phyloP scores from a whole-genome alignment of 2,113 vertebrate genomes.

The Cheilinus undulatus region DNA sequence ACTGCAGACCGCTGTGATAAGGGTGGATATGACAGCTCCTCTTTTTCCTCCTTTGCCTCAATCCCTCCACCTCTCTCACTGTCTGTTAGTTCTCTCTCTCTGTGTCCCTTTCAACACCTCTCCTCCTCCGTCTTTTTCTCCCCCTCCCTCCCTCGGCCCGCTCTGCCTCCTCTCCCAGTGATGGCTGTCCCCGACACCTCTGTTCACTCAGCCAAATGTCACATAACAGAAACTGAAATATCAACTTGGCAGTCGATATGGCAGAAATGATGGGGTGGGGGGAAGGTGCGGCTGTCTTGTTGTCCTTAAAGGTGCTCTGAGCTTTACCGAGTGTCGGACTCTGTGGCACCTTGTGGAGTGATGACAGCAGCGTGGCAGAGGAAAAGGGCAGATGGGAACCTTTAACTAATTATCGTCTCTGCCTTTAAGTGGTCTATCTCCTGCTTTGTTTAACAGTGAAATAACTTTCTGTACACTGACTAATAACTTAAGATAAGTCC shows the following conservation, averaged over 20 bases:
- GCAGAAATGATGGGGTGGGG: conserved; percentile 64
- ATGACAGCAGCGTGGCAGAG: conserved; percentile 61
- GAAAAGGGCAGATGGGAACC: conserved; percentile 11
- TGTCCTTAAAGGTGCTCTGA: conserved; percentile 68
- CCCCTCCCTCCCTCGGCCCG: conserved; percentile 36
- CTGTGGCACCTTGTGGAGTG: conserved; percentile 23
- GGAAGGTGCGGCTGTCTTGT: conserved; percentile 62
- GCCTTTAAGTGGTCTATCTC: not conserved
- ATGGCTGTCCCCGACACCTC: conserved; percentile 77
- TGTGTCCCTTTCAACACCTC: conserved; percentile 44
- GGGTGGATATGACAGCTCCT: conserved; percentile 73
- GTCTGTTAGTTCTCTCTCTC: conserved; percentile 44
- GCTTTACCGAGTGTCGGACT: conserved; percentile 46
- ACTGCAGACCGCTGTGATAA: conserved; percentile 77
- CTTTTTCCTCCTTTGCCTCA: conserved; percentile 41
- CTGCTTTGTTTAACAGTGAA: conserved; percentile 3
- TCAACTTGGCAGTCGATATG: conserved; percentile 80
- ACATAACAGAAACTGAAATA: conserved; percentile 81
- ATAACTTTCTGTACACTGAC: not conserved
- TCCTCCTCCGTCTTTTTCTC: conserved; percentile 35
- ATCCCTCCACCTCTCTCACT: conserved; percentile 48
- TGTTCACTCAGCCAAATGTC: conserved; percentile 85
- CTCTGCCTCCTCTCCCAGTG: conserved; percentile 62
- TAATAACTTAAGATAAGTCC: not conserved
- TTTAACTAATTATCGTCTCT: conserved; percentile 13